phyloP scores from a whole-genome alignment of 2,797 vertebrate genomes.

The Acestrorhynchus altus region DNA sequence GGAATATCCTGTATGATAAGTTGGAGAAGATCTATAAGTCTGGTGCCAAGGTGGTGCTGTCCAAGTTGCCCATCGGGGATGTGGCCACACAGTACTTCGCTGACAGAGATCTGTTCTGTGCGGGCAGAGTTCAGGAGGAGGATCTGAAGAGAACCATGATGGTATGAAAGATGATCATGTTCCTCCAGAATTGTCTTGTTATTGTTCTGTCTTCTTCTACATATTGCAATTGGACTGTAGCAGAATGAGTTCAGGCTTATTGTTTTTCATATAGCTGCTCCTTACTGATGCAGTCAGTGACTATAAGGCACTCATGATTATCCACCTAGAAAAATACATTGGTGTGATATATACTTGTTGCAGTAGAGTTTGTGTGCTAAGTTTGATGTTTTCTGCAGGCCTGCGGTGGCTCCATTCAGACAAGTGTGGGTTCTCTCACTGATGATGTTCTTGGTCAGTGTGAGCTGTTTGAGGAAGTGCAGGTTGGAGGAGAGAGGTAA shows the following conservation, averaged over 20 bases:
- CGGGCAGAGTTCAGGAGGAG: slow-evolving; percentile 93
- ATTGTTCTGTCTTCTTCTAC: neutral
- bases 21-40: slow-evolving; percentile 92
- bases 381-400: slow-evolving; percentile 78
- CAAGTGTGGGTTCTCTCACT: slow-evolving; percentile 84
- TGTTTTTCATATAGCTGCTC: neutral
- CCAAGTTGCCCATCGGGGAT: slow-evolving; percentile 93
- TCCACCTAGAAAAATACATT: no score
- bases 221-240: neutral
- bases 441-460: slow-evolving; percentile 90
- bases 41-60: slow-evolving; percentile 93
- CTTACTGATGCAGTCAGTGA: neutral
- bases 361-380: slow-evolving; percentile 22
- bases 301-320: no score
- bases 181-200: neutral
- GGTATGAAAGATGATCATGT: slow-evolving; percentile 71
- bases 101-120: slow-evolving; percentile 96
- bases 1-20: slow-evolving; percentile 98
- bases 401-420: slow-evolving; percentile 97
- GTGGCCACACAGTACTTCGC: slow-evolving; percentile 98
- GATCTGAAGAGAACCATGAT: slow-evolving; percentile 98
- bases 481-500: slow-evolving; percentile 96
- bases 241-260: neutral
- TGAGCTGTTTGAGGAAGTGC: slow-evolving; percentile 92
- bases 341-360: no score